Percentiles rank a stretch among this genome's conserved stretches.
phyloP scores from a whole-genome alignment of 2,888 invertebrate genomes.

The Drosophila subsilvestris region DNA sequence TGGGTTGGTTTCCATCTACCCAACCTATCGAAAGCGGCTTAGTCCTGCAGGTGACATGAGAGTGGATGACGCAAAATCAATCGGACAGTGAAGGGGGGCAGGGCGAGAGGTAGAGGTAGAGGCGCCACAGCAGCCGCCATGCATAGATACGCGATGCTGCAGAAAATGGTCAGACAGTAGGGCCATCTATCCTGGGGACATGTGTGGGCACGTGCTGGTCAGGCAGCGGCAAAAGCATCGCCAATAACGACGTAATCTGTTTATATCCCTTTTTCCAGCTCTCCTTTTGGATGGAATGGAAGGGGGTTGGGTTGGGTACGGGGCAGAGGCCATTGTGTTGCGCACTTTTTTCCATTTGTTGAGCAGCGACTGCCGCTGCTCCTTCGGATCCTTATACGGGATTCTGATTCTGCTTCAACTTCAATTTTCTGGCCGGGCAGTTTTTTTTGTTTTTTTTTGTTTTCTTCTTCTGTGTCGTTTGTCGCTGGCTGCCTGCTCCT shows the following conservation, averaged over 20 bases:
- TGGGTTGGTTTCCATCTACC: too few species aligned
- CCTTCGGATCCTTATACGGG: not conserved
- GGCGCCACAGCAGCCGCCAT: constrained; percentile 30
- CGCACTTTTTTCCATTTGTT: constrained; percentile 77
- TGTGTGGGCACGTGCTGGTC: constrained; percentile 80
- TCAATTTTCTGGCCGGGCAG: constrained; percentile 79
- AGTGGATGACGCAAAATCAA: constrained; percentile 68
- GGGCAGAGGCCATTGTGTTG: constrained; percentile 63
- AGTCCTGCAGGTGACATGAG: constrained; percentile 76
- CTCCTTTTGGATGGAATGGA: constrained; percentile 30
- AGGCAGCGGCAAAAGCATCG: constrained; percentile 48
- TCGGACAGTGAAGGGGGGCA: constrained; percentile 52
- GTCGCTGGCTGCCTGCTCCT: constrained; percentile 25
- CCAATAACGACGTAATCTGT: constrained; percentile 80
- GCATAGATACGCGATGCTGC: constrained; percentile 57
- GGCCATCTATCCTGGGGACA: constrained; percentile 63
- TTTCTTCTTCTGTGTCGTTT: constrained; percentile 50
- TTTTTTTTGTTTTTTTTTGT: constrained; percentile 66
- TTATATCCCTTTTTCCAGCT: constrained; percentile 73
- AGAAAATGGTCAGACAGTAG: constrained; percentile 3
- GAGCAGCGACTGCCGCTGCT: constrained; percentile 18
- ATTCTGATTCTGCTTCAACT: constrained; percentile 53
- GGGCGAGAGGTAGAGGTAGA: too few species aligned
- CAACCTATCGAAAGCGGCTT: constrained; percentile 56
- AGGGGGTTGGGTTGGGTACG: too few species aligned